Evolutionary conservation across 2,888 invertebrate genomes (phyloP), one percentile per base, ranked within the genome.

Genomic region (Bugulina stolonifera): DNA sequence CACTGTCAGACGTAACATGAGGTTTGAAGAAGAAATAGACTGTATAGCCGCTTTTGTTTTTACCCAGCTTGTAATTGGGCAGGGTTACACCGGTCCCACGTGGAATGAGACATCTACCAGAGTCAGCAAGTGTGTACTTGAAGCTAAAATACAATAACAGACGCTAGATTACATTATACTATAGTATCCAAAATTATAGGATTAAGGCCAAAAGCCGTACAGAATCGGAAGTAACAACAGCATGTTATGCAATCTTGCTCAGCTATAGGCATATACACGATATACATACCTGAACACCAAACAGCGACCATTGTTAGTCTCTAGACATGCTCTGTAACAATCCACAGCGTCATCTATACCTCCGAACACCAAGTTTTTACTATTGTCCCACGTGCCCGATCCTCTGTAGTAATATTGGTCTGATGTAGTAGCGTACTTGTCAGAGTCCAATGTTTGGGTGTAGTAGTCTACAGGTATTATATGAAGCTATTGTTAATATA

Each of bases 271-370:
- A 43, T 43, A 18, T 43, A 43, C 18, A 43, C 43, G 18, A 18
- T 32, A 64, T 5, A 25, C 22, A 14, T 64, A 64, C 64, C 64
- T 64, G 64, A 64, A 32, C 2, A 27, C 22, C 25, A 32, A 32
- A 64, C 64, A 64, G 32, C 27, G 22, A 32, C 32, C 27, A n/a
- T 27, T n/a, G 10, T 32, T 27, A 3, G 25, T 2, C 32, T 25
- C 32, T 32, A 64, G 34, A 64, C 64, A 64, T 10, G 18, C 34
- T 14, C 10, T 32, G 64, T 64, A 64, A 32, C 64, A 64, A n/a
- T 64, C 64, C n/a, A 25, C 25, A 5, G 64, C 64, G 32, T 32
- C 32, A 10, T 64, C 29, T 5, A 32, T 32, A 10, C 32, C 32
- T 10, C 32, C 29, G 3, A 64, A 32, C n/a, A 25, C 32, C 18